A percentile compares a stretch with the other conserved stretches of the same genome.
phyloP scores from a whole-genome alignment of 2,113 vertebrate species.

The Girardinichthys multiradiatus region DNA sequence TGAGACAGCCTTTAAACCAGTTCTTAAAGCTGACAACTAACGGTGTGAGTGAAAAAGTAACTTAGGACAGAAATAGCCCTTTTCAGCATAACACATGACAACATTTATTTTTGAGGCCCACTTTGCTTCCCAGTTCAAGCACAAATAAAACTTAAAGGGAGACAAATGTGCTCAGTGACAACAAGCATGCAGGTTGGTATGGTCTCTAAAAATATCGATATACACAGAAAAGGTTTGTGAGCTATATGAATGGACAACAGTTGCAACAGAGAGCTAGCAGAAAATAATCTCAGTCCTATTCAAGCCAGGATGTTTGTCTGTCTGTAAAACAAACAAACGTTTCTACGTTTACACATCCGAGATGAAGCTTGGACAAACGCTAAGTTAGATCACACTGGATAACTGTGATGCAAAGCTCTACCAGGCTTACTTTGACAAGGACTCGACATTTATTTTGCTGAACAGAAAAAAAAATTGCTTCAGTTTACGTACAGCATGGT shows the following conservation, averaged over 20 bases:
- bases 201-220: background rate
- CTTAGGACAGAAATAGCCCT: slow-evolving; percentile 52
- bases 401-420: slow-evolving; percentile 21
- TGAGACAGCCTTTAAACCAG: slow-evolving; percentile 33
- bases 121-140: slow-evolving; percentile 24
- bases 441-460: slow-evolving; percentile 9
- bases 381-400: slow-evolving; percentile 38
- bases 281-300: background rate
- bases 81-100: slow-evolving; percentile 26
- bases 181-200: background rate
- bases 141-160: slow-evolving; percentile 11
- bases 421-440: slow-evolving; percentile 15
- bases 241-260: background rate
- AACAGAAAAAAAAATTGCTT: slow-evolving; percentile 14
- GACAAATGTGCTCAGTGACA: slow-evolving; percentile 8
- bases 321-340: slow-evolving; percentile 39
- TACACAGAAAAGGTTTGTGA: background rate
- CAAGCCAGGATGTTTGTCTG: slow-evolving; percentile 13
- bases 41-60: slow-evolving; percentile 11
- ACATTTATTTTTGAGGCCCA: slow-evolving; percentile 31
- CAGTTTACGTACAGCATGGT: background rate
- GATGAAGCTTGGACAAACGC: slow-evolving; percentile 12
- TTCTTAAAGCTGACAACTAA: slow-evolving; percentile 23
- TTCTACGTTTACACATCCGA: slow-evolving; percentile 13
- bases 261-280: background rate